phyloP scores from a whole-genome alignment of 1,140 invertebrate genomes.

The Polyergus mexicanus region DNA sequence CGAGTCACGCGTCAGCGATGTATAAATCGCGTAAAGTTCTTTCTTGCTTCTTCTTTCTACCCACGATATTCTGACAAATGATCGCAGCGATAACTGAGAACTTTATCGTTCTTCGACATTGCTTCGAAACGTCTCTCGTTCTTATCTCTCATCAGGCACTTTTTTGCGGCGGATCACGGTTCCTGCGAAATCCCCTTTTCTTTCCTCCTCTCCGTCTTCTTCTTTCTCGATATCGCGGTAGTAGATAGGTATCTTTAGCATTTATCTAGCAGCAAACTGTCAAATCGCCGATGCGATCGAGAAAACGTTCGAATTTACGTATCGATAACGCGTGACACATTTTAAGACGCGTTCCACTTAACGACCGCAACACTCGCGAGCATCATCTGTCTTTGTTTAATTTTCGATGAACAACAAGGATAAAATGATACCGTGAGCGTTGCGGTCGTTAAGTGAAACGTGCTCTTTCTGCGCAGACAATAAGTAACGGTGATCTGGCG shows the following conservation, averaged over 20 bases:
- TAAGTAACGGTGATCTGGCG: background rate
- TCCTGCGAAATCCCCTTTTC: conserved; percentile 5
- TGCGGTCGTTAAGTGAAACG: no score
- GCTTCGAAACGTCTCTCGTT: conserved; percentile 59
- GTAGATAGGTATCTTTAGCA: conserved; percentile 41
- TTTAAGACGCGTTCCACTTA: no score
- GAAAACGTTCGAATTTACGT: conserved; percentile 68
- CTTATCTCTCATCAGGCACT: conserved; percentile 64
- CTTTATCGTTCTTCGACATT: conserved; percentile 52
- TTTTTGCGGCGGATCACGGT: conserved; percentile 54
- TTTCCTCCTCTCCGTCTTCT: background rate
- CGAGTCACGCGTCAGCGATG: background rate
- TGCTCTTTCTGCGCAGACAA: conserved; percentile 17
- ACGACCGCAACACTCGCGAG: no score
- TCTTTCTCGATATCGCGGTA: background rate
- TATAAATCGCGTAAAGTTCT: background rate
- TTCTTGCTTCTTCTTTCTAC: background rate
- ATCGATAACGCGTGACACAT: conserved; percentile 64
- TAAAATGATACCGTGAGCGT: no score
- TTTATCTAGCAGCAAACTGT: conserved; percentile 60
- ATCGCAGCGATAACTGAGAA: conserved; percentile 10
- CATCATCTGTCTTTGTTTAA: no score
- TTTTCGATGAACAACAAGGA: no score
- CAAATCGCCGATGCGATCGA: conserved; percentile 55
- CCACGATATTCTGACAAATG: conserved; percentile 42